These are phyloP conservation scores for Chaetodon auriga DNA, from an alignment of 2,113 vertebrate species.

Conservation along the genomic window DNA sequence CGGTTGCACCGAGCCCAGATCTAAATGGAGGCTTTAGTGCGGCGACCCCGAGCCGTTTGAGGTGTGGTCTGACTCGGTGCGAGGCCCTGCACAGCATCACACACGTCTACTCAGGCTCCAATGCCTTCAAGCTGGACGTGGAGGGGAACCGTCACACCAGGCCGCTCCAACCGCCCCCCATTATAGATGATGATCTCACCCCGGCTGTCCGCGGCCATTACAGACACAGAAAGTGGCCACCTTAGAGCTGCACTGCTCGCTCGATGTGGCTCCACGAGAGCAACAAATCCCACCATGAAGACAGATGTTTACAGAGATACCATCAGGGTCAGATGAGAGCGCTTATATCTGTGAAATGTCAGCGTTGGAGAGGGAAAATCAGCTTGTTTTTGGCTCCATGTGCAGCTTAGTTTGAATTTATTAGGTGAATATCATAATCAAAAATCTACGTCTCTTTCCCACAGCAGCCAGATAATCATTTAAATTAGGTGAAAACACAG, in stretches of 20 bases:
- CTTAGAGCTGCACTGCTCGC: constrained; percentile 44
- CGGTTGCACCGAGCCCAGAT: constrained; percentile 59
- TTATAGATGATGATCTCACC: constrained; percentile 79
- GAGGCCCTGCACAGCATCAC: constrained; percentile 77
- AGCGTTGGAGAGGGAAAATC: neutral
- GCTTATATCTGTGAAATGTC: neutral
- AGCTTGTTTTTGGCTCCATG: neutral
- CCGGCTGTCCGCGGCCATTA: constrained; percentile 67
- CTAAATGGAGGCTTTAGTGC: constrained; percentile 73
- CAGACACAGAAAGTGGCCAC: constrained; percentile 66
- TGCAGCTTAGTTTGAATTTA: neutral
- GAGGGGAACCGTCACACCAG: constrained; percentile 61
- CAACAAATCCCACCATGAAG: constrained; percentile 7
- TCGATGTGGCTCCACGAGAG: constrained; percentile 25
- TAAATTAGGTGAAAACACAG: neutral
- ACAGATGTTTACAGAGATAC: neutral
- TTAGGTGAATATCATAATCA: neutral
- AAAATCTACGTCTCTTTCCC: neutral
- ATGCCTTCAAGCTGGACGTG: constrained; percentile 52
- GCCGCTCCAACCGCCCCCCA: constrained; percentile 51
- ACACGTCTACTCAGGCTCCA: constrained; percentile 66
- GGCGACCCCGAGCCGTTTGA: constrained; percentile 76
- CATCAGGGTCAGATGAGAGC: neutral
- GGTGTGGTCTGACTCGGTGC: constrained; percentile 73
- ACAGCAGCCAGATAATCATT: neutral